These are phyloP conservation scores for Drosophila arawakana DNA, from an alignment of 1,140 invertebrate genomes.

Conservation along the genomic window DNA sequence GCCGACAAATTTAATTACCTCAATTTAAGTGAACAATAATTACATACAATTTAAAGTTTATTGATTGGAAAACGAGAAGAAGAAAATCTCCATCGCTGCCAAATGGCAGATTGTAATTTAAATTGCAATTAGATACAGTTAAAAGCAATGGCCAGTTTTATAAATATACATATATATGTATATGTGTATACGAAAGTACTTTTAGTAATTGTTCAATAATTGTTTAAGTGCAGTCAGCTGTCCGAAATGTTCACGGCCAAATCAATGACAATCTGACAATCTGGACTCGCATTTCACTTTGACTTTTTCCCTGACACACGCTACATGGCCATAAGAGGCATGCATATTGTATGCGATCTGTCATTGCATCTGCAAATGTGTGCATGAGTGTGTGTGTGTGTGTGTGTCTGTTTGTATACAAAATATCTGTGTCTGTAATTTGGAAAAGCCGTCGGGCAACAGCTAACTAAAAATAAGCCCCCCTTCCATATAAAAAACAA, in stretches of 20 bases:
- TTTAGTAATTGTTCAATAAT: slow-evolving; percentile 64
- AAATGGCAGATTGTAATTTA: neutral
- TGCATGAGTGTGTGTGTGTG: slow-evolving; percentile 5
- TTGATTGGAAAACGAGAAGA: neutral
- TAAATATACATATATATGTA: slow-evolving; percentile 15
- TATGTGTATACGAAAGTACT: neutral
- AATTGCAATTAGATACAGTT: slow-evolving; percentile 7
- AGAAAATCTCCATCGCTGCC: neutral
- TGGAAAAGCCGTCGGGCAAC: slow-evolving; percentile 28
- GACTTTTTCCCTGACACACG: slow-evolving; percentile 48
- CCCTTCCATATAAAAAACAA: slow-evolving; percentile 8
- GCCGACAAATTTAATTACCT: neutral
- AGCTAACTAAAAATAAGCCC: slow-evolving; percentile 53
- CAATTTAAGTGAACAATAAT: slow-evolving; percentile 15
- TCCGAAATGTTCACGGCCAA: slow-evolving; percentile 59
- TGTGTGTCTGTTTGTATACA: neutral
- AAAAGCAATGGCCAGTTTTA: slow-evolving; percentile 2
- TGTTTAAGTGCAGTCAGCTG: slow-evolving; percentile 58
- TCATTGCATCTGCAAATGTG: slow-evolving; percentile 1
- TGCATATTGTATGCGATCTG: slow-evolving; percentile 35
- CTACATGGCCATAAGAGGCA: slow-evolving; percentile 31
- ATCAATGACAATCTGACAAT: slow-evolving; percentile 67
- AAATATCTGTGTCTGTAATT: slow-evolving; percentile 20
- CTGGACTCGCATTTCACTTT: slow-evolving; percentile 61
- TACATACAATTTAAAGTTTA: slow-evolving; percentile 3